A percentile compares a stretch with the other conserved stretches of the same genome.
phyloP scores from a whole-genome alignment of 2,888 invertebrate genomes.

The Tupiocoris notatus region DNA sequence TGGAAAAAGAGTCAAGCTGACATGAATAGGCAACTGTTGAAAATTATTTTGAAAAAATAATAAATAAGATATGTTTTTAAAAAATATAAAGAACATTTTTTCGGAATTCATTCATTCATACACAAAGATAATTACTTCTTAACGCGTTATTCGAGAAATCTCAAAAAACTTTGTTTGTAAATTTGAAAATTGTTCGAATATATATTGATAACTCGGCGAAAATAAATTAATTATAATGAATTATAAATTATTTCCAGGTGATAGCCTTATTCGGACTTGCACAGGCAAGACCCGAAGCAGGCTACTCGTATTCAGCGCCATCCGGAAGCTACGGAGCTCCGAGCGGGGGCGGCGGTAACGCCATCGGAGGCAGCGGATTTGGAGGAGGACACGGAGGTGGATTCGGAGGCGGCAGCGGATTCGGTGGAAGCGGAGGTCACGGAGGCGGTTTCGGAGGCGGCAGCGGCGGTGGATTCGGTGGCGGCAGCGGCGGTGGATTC shows the following conservation, averaged over 20 bases:
- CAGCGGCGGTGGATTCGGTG: constrained; percentile 7
- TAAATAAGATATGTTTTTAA: no score
- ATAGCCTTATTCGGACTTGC: constrained; percentile 50
- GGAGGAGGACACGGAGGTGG: constrained; percentile 47
- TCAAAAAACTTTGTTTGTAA: no score
- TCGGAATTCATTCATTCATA: no score
- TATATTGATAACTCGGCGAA: no score
- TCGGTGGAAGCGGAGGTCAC: constrained; percentile 44
- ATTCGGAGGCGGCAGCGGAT: constrained; percentile 46
- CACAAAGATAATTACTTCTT: no score
- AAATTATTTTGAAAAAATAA: no score
- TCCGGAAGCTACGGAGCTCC: constrained; percentile 50
- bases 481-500: constrained; percentile 40
- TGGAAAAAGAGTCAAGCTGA: no score
- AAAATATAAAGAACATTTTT: no score
- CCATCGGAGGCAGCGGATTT: constrained; percentile 43
- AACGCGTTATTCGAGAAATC: no score
- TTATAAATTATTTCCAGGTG: constrained; percentile 50
- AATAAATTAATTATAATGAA: background rate
- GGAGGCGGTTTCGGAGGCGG: constrained; percentile 41
- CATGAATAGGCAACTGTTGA: no score
- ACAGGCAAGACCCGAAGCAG: constrained; percentile 51
- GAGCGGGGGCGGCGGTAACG: constrained; percentile 44
- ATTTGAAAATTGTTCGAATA: no score
- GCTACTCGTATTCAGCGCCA: constrained; percentile 50